Evolutionary conservation across 2,797 vertebrate genomes (phyloP), one percentile per base, ranked within the genome.

Genomic region (Gymnothorax javanicus): DNA sequence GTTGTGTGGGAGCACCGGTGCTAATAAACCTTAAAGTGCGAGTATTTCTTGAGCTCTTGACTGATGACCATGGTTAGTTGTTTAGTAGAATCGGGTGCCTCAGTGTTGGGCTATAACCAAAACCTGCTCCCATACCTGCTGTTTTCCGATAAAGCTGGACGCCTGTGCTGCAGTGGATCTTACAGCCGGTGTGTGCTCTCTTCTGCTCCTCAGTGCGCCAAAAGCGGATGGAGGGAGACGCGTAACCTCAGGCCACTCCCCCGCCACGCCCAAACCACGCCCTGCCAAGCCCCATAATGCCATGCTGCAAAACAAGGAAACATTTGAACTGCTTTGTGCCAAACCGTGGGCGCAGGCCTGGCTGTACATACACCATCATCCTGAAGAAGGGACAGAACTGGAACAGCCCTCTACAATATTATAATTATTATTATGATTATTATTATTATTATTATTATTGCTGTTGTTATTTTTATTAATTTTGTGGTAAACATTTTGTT

Each of bases 341-440:
- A 87, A 87, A 83, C 79, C 73, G 15, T 84, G 54, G 64, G 64
- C 15, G 17, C 13, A 17, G 73, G 73, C 73, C 33, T 5, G 73
- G 73, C 7, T 27, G 62, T 60, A 15, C 77, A 15, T 58, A 52
- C 75, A 56, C n/a, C 15, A 58, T 52, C 84, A 73, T n/a, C 62
- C 86, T 56, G 86, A 87, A 60, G 79, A 71, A 87, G 86, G 86
- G 82, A 54, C 73, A 73, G 60, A 82, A 87, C 86, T 87, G 86
- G 86, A 87, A 86, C 5, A 17, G 12, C 85, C 13, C 58, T 86
- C 57, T 83, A 57, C 56, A 57, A 25, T 12, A 58, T 59, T 83
- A 23, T 64, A 82, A 57, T 81, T 67, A 20, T 25, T 67, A 20
- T 27, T n/a, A 43, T 81, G 4, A 56, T 79, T 85, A 81, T 69